Percentiles rank a stretch among this genome's conserved stretches.
phyloP scores from a whole-genome alignment of 2,888 invertebrate species.

The Torymus tubicola region DNA sequence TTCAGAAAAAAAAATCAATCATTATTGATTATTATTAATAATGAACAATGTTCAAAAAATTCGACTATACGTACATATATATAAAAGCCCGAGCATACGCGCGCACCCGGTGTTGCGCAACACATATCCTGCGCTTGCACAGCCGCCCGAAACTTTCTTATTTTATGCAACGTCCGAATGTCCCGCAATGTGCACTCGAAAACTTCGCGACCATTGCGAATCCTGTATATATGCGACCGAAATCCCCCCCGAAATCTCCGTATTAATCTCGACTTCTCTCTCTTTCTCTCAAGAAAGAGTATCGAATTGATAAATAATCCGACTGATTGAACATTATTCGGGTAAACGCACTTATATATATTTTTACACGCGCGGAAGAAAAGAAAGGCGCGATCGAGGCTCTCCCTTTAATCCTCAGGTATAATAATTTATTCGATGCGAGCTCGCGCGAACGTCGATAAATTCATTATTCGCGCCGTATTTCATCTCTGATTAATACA shows the following conservation, averaged over 20 bases:
- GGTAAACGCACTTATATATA: too few species aligned
- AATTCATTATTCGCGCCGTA: slow-evolving; percentile 44
- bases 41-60: slow-evolving; percentile 35
- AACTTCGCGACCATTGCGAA: too few species aligned
- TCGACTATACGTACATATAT: background rate
- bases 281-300: background rate
- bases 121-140: background rate
- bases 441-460: slow-evolving; percentile 28
- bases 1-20: slow-evolving; percentile 34
- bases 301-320: slow-evolving; percentile 41
- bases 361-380: too few species aligned
- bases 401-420: slow-evolving; percentile 11
- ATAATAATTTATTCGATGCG: slow-evolving; percentile 35
- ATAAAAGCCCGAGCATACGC: too few species aligned
- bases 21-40: slow-evolving; percentile 38
- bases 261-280: slow-evolving; percentile 16
- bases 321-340: background rate
- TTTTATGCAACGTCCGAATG: slow-evolving; percentile 33
- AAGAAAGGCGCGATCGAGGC: background rate
- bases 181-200: too few species aligned
- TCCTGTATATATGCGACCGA: background rate
- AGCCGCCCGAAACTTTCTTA: slow-evolving; percentile 11
- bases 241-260: background rate
- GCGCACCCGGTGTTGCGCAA: slow-evolving; percentile 3
- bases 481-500: slow-evolving; percentile 49